phyloP scores from a whole-genome alignment of 2,113 vertebrate genomes.

The Pungitius pungitius region DNA sequence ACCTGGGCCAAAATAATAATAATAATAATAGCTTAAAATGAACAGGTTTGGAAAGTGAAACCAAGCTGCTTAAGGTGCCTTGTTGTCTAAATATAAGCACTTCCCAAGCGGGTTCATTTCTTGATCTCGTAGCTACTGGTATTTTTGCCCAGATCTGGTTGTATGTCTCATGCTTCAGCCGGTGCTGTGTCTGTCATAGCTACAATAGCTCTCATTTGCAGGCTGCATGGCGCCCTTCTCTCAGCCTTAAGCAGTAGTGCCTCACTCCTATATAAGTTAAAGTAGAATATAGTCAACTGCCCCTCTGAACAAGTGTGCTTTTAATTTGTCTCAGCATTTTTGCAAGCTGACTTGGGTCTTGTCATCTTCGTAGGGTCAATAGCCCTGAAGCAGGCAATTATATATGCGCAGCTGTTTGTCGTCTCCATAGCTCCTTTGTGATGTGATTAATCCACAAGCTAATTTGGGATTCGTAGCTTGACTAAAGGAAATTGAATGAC shows the following conservation, averaged over 20 bases:
- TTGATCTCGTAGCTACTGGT: constrained; percentile 22
- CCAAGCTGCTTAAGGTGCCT: constrained; percentile 11
- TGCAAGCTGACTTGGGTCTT: constrained; percentile 17
- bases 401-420: constrained; percentile 26
- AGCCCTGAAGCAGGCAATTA: constrained; percentile 22
- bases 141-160: constrained; percentile 78
- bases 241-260: constrained; percentile 58
- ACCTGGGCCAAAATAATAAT: constrained; percentile 80
- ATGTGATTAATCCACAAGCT: constrained; percentile 10
- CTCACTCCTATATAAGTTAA: constrained; percentile 17
- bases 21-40: not conserved
- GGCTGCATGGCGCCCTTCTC: constrained; percentile 71
- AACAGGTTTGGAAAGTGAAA: constrained; percentile 14
- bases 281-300: constrained; percentile 39
- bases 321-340: constrained; percentile 29
- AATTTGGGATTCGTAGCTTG: constrained; percentile 35
- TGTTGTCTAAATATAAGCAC: not conserved
- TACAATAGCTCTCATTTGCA: constrained; percentile 66
- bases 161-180: constrained; percentile 74
- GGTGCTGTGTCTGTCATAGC: constrained; percentile 69
- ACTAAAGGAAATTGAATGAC: constrained; percentile 42
- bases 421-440: constrained; percentile 3
- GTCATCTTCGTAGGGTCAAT: constrained; percentile 34
- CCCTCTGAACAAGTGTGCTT: constrained; percentile 16
- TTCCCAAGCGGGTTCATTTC: constrained; percentile 20